These are phyloP conservation scores for Tiliacea citrago DNA, from an alignment of 2,888 invertebrate genomes.

Conservation along the genomic window DNA sequence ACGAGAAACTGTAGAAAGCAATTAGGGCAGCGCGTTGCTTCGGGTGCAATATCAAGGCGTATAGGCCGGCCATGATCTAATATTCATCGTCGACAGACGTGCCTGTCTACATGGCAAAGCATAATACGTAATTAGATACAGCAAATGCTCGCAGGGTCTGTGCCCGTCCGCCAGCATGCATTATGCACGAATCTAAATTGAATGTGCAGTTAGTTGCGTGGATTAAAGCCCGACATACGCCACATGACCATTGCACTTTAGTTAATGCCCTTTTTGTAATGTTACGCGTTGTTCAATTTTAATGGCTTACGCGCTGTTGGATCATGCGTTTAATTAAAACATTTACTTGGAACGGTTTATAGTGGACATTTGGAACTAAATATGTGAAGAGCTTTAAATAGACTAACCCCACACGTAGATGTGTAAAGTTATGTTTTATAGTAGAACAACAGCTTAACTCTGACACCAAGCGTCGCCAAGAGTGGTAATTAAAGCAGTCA, in stretches of 20 bases:
- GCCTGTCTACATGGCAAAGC: conserved; percentile 86
- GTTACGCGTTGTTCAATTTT: conserved; percentile 51
- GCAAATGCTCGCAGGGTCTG: conserved; percentile 84
- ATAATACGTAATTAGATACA: conserved; percentile 90
- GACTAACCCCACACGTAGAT: conserved; percentile 7
- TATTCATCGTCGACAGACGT: conserved; percentile 87
- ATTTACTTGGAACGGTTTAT: conserved; percentile 25
- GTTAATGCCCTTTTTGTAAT: conserved; percentile 66
- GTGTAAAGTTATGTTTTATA: neutral
- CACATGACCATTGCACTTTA: conserved; percentile 68
- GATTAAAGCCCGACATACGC: conserved; percentile 76
- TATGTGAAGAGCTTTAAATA: conserved; percentile 18
- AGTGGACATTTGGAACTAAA: neutral
- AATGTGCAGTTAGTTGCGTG: conserved; percentile 87
- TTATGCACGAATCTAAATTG: conserved; percentile 89
- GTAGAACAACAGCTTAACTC: conserved; percentile 6
- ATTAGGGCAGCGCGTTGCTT: conserved; percentile 77
- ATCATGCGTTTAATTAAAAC: conserved; percentile 49
- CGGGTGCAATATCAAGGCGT: conserved; percentile 78
- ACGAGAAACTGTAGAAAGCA: conserved; percentile 68
- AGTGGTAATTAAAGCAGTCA: conserved; percentile 32
- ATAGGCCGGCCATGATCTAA: conserved; percentile 85
- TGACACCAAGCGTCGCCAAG: conserved; percentile 14
- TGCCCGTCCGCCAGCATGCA: conserved; percentile 81
- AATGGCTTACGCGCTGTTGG: conserved; percentile 20